Base-by-base conservation (phyloP, 1,140 invertebrate genomes). In the Helicoverpa zea region DNA sequence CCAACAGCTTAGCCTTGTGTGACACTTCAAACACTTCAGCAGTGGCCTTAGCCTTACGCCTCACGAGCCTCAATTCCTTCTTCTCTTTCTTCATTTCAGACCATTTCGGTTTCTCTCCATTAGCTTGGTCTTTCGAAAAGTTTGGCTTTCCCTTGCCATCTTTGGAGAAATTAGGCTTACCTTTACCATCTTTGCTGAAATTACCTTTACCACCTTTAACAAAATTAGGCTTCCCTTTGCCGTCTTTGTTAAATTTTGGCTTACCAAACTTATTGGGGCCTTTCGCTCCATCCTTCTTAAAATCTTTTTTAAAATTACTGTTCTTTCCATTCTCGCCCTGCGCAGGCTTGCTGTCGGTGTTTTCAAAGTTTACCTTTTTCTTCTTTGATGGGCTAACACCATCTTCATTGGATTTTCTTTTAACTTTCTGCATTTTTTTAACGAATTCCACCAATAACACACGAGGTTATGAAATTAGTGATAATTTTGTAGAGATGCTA, bases 1-100 rank as follows among this genome's bases (percentile, higher is more conserved):
- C 97, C 16, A 98, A 96, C 83, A 97, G 94, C 87, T 98, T 98
- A 0, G 97, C 97, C 90, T 97, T 96, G 13, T 96, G 91, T 11
- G 97, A 96, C n/a, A 97, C 92, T 80, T 98, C 96, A 90, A 97
- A 97, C n/a, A 96, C 87, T 86, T 96, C 92, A 80, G 95, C 93
- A 64, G 96, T 95, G 58, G 95, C 91, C 78, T 97, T 96, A 10
- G 94, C 94, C 80, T 94, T 95, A 13, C 94, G 90, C n/a, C 94
- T 84, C 13, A 91, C 89, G 3, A 93, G 79, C 16, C 96, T 96
- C 0, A 98, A 90, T 74, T 97, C 96, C 85, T 97, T 97, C 86
- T 97, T 97, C 82, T 97, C 95, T 85, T 97, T 96, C 87, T 97
- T 98, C 85, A 97, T 96, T 88, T 97, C 96, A 14, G 95, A 91